Conservation (phyloP, 2,797 vertebrate genomes). For the Thamnophis elegans region DNA sequence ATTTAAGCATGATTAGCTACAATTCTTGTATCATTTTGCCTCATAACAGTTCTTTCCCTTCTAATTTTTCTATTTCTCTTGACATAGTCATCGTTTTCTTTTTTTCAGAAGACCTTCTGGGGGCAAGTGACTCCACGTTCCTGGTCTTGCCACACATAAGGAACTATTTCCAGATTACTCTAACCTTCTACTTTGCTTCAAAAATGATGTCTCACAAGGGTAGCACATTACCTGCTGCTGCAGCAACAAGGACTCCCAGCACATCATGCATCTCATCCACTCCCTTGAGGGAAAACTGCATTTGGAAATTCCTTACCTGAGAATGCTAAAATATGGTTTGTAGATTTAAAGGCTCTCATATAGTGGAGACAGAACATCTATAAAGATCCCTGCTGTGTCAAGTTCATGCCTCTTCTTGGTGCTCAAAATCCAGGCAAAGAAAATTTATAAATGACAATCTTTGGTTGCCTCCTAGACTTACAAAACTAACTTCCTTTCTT, state of each 20-base stretch:
- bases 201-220: not conserved
- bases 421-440: too few relatives aligned
- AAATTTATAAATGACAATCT: not conserved
- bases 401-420: too few relatives aligned
- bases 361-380: not conserved
- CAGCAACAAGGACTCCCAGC: not conserved
- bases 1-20: not conserved
- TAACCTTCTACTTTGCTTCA: not conserved
- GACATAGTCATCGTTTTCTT: not conserved
- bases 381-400: too few relatives aligned
- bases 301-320: not conserved
- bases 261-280: too few relatives aligned
- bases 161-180: not conserved
- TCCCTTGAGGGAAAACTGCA: not conserved
- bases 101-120: not conserved
- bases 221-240: not conserved
- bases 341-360: not conserved
- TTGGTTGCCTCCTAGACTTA: not conserved
- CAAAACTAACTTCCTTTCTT: too few relatives aligned
- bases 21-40: not conserved
- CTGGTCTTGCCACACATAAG: not conserved
- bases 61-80: not conserved
- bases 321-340: not conserved
- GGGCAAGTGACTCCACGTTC: not conserved
- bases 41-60: not conserved